Conservation (phyloP, 2,797 vertebrate species). For the Gallinago solitaria region DNA sequence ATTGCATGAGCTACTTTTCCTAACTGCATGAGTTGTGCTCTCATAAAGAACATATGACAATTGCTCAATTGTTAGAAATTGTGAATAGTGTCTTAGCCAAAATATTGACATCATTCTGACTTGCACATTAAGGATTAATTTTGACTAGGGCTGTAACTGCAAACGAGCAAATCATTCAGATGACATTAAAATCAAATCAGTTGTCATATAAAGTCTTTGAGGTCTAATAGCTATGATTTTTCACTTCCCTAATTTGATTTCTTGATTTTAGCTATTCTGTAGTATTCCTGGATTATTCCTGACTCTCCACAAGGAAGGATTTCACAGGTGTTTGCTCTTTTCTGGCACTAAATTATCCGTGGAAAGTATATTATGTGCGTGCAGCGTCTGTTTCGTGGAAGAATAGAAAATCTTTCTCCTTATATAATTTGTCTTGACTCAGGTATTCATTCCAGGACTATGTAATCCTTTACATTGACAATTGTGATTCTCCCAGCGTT, state of each 20-base stretch:
- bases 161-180: constrained; percentile 3
- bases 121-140: constrained; percentile 22
- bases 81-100: constrained; percentile 30
- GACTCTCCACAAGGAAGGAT: background rate
- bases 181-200: constrained; percentile 19
- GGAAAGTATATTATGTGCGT: background rate
- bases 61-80: constrained; percentile 17
- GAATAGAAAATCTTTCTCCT: background rate
- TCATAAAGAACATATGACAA: constrained; percentile 11
- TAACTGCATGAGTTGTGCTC: background rate
- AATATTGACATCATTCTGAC: constrained; percentile 54
- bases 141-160: constrained; percentile 15
- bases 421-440: background rate
- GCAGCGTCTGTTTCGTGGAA: background rate
- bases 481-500: background rate
- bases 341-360: background rate
- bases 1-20: constrained; percentile 17
- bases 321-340: constrained; percentile 19
- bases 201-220: background rate
- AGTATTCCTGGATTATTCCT: background rate
- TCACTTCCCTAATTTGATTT: background rate
- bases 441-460: background rate
- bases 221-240: background rate
- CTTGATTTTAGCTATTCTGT: background rate
- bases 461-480: background rate